These are phyloP conservation scores for Sycophila sp. DNA, from an alignment of 1,140 invertebrate species.

Conservation along the genomic window DNA sequence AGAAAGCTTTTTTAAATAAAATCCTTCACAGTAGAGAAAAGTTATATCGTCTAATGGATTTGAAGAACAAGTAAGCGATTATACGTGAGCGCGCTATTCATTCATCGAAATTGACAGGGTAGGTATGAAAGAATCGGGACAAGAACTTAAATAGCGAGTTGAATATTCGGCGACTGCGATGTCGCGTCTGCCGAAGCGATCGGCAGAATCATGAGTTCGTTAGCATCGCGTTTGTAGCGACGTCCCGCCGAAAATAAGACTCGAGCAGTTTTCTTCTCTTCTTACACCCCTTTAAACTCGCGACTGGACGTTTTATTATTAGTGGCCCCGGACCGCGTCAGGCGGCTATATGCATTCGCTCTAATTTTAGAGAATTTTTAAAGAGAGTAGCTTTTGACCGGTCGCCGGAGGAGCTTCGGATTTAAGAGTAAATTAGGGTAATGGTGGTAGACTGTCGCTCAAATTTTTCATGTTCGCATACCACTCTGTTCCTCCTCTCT, in stretches of 20 bases:
- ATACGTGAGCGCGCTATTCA: no score
- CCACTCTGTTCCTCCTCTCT: no score
- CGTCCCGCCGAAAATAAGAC: conserved; percentile 23
- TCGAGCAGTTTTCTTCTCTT: neutral
- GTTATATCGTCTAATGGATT: no score
- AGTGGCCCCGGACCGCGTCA: neutral
- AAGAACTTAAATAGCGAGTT: no score
- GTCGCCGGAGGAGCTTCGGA: neutral
- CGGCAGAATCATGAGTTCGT: conserved; percentile 30
- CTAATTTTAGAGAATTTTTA: conserved; percentile 30
- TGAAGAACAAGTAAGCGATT: no score
- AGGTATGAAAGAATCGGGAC: no score
- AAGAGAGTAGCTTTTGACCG: neutral
- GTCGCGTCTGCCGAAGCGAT: no score
- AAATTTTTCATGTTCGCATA: conserved; percentile 15
- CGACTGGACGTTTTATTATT: conserved; percentile 26
- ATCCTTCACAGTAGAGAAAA: no score
- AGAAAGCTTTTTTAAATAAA: no score
- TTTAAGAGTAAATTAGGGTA: conserved; percentile 23
- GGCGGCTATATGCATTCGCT: conserved; percentile 3
- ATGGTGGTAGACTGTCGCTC: neutral
- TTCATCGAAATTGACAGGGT: no score
- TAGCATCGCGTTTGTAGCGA: neutral
- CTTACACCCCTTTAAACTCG: conserved; percentile 1
- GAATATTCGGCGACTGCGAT: no score